phyloP scores from a whole-genome alignment of 2,797 vertebrate genomes.

The Lepus oiostolus region DNA sequence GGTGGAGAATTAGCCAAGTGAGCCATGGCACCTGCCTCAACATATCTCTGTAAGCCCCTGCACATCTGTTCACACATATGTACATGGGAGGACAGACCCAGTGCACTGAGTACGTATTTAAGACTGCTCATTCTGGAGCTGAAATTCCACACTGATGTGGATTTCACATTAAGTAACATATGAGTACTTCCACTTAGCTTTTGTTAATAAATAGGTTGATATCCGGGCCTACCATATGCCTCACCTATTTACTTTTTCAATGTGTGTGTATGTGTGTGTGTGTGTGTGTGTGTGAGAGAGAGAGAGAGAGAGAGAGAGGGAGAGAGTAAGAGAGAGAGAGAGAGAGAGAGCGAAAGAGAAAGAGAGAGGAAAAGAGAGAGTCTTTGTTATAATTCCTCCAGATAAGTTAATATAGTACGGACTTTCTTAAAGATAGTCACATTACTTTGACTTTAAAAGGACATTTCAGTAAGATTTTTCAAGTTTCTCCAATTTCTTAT shows the following conservation, averaged over 20 bases:
- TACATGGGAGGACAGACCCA: background rate
- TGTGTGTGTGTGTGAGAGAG: background rate
- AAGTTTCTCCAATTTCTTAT: background rate
- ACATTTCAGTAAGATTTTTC: background rate
- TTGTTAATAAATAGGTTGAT: background rate
- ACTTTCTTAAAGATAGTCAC: background rate
- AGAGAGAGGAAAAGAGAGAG: background rate
- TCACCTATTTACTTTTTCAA: background rate
- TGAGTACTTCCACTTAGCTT: background rate
- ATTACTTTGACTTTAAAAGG: background rate
- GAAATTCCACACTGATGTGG: background rate
- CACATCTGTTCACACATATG: rapidly evolving
- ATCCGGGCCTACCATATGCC: background rate
- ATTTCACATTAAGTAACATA: background rate
- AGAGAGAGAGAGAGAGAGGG: too few species aligned
- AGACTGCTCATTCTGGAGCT: background rate
- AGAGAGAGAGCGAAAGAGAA: too few species aligned
- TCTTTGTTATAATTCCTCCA: background rate
- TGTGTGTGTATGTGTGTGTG: background rate
- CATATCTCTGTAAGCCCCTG: rapidly evolving
- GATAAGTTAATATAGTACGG: background rate
- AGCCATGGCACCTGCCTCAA: too few species aligned
- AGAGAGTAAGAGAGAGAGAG: too few species aligned
- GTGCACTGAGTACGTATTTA: rapidly evolving
- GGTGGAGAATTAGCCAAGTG: too few species aligned